A percentile compares a stretch with the other conserved stretches of the same genome.
These are phyloP conservation scores for Clarias magur DNA, from an alignment of 2,113 vertebrate genomes.

Conservation along the genomic window DNA sequence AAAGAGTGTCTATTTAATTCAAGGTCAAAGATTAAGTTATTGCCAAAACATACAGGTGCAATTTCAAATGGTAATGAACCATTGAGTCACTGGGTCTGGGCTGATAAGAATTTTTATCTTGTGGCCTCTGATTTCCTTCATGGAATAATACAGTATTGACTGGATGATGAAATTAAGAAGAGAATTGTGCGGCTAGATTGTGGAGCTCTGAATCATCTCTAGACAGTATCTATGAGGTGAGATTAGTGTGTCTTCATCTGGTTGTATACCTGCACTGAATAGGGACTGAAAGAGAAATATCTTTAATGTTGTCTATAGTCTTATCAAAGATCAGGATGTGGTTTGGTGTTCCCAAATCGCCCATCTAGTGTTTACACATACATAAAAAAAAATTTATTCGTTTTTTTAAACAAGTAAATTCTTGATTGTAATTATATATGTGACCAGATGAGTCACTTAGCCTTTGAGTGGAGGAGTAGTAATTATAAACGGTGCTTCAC, in stretches of 20 bases:
- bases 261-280: neutral
- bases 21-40: conserved; percentile 45
- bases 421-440: neutral
- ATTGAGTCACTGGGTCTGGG: conserved; percentile 19
- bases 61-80: conserved; percentile 23
- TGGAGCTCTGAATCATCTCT: conserved; percentile 34
- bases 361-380: neutral
- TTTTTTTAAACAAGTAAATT: neutral
- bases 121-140: conserved; percentile 30
- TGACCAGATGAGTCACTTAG: neutral
- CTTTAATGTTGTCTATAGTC: neutral
- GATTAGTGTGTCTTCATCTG: conserved; percentile 16
- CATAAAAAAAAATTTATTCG: neutral
- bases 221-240: conserved; percentile 23
- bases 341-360: neutral
- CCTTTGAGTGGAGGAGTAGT: neutral
- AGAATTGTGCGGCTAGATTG: conserved; percentile 2
- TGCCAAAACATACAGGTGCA: conserved; percentile 40
- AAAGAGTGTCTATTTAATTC: conserved; percentile 24
- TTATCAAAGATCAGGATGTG: neutral
- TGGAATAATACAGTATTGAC: conserved; percentile 46
- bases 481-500: neutral
- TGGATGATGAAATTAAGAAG: conserved; percentile 8
- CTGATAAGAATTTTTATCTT: conserved; percentile 35
- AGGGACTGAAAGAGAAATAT: conserved; percentile 24